Base-by-base conservation (phyloP, 2,113 vertebrate species). In the Dermatemys mawii region DNA sequence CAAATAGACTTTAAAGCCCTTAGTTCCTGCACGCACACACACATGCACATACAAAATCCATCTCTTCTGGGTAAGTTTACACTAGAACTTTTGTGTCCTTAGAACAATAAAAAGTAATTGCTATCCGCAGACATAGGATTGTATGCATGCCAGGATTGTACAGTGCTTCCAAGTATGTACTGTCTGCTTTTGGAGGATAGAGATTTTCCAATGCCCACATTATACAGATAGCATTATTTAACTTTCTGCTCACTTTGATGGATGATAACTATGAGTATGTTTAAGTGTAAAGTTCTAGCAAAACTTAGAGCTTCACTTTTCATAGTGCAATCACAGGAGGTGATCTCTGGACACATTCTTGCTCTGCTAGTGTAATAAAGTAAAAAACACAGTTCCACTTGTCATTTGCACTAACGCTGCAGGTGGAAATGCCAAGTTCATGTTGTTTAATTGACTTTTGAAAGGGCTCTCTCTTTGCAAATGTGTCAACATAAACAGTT, bases 221-320 rank as follows among this genome's bases (percentile, higher is more conserved):
- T 88, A 83, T 96, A 91, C 8, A 91, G 91, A 92, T 79, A 8
- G 38, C 87, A 97, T 97, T 90, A 90, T 87, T 97, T 97, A 48
- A 88, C 70, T 97, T 94, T 95, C 53, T 96, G 85, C 93, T 96
- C 44, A 27, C 63, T 94, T 8, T 63, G 44, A 24, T 89, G 70
- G 79, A 92, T 78, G 90, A 89, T 55, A 93, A 73, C 84, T 93
- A 90, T 95, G 94, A 93, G 93, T 94, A 84, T 95, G 86, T 88
- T 95, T 93, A 91, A 81, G 83, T 96, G 38, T 84, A 94, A 89
- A 96, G 84, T 97, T 95, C 80, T 96, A 95, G 92, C 89, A 97
- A 93, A 92, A 92, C 80, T 90, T 78, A 92, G 51, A 57, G 81
- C 41, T 91, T 92, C 88, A 50, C 78, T 91, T 92, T 90, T 96